Conservation (phyloP, 2,797 vertebrate species). For the Mus spretus region DNA sequence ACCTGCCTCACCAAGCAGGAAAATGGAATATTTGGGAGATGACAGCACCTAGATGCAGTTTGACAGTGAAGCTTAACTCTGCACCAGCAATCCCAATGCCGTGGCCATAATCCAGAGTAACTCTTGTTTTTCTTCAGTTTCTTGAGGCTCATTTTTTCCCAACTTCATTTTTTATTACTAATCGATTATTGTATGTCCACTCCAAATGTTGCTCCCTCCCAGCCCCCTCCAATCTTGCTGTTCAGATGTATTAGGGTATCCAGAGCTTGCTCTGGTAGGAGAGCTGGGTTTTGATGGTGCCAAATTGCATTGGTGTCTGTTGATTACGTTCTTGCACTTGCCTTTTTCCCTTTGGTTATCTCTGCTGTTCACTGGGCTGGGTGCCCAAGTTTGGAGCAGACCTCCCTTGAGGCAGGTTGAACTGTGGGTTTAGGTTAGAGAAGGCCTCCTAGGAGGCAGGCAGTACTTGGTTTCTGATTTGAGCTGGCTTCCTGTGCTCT, state of each 20-base stretch:
- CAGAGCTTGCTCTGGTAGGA: neutral
- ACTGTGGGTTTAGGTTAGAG: neutral
- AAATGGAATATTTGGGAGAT: conserved; percentile 95
- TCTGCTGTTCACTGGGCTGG: neutral
- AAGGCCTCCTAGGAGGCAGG: too few species aligned
- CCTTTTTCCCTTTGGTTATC: neutral
- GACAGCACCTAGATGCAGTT: conserved; percentile 98
- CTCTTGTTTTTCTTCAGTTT: neutral
- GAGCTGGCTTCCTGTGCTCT: too few species aligned
- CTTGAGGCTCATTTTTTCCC: neutral
- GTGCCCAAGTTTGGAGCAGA: neutral
- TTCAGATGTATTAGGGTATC: neutral
- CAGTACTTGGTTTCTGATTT: too few species aligned
- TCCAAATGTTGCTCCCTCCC: neutral
- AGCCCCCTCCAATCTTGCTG: neutral
- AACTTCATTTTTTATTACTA: neutral
- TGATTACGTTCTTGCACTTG: neutral
- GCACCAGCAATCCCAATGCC: conserved; percentile 95
- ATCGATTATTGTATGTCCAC: neutral
- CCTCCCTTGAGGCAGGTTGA: neutral
- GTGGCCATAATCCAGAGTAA: conserved; percentile 93
- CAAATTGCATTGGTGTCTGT: neutral
- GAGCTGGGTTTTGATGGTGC: neutral
- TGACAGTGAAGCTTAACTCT: conserved; percentile 94
- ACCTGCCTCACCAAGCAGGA: conserved; percentile 94